Base-by-base conservation (phyloP, 2,888 invertebrate species). In the Campopleginae sp. region DNA sequence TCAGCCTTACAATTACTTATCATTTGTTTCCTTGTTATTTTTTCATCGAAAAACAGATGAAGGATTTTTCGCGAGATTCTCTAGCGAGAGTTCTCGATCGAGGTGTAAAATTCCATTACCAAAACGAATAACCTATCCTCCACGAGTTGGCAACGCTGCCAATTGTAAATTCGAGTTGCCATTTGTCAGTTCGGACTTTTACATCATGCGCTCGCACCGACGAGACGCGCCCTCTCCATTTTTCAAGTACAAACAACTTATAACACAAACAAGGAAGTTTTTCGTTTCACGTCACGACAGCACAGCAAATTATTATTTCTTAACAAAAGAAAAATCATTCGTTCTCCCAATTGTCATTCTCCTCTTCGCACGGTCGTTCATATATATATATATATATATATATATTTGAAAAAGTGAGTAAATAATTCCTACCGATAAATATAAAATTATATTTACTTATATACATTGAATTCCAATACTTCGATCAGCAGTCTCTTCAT, bases 381-480 rank as follows among this genome's bases (percentile, higher is more conserved):
- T 70, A 23, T 33, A 23, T 33, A 38, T 65, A 33, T 38, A 46
- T 68, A 27, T 46, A n/a, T 68, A n/a, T 68, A 27, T 44, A 10
- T 44, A 46, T 51, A 33, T n/a, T n/a, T 51, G 33, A 48, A 84
- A 84, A 61, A 79, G 80, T 88, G 86, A 63, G 68, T 89, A 91
- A 91, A 90, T 85, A 89, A 90, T 89, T 85, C 88, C 88, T 78
- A 88, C 87, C 86, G 87, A 87, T 89, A 90, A 91, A 89, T 91
- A 90, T 89, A 89, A 85, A 92, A 91, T 89, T 90, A 90, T 90
- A 90, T 90, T 90, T 88, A 91, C 85, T 91, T 93, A 93, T 92
- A 91, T 93, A 92, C 92, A 93, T 89, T 90, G 87, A 84, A 84
- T 86, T 90, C 87, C 88, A 92, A 91, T 92, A 91, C 89, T 91